Conservation (phyloP, 2,888 invertebrate genomes). For the Meteorus cinctellus region DNA sequence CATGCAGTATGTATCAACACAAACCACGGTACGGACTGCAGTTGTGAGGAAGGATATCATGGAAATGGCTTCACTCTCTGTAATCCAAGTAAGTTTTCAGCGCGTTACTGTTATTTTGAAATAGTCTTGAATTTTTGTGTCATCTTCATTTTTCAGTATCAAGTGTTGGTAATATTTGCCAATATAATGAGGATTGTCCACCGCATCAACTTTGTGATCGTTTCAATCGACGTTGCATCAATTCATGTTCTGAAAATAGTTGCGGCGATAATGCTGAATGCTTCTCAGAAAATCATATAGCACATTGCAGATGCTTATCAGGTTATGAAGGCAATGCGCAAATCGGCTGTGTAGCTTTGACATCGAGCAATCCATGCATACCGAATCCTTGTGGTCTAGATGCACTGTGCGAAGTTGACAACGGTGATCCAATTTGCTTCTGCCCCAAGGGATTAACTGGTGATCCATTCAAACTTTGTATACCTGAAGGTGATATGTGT, state of each 20-base stretch:
- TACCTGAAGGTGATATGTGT: constrained; percentile 89
- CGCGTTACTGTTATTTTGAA: neutral
- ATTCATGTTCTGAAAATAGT: constrained; percentile 84
- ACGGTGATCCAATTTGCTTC: constrained; percentile 90
- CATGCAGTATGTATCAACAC: constrained; percentile 91
- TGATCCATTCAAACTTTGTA: constrained; percentile 91
- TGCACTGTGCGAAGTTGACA: constrained; percentile 88
- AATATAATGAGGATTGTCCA: constrained; percentile 93
- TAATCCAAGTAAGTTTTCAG: constrained; percentile 79
- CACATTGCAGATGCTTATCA: constrained; percentile 86
- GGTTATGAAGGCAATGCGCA: constrained; percentile 88
- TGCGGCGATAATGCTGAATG: constrained; percentile 89
- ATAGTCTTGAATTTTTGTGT: neutral
- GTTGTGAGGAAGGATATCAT: constrained; percentile 88
- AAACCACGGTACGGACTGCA: constrained; percentile 90
- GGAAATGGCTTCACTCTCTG: constrained; percentile 91
- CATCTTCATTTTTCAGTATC: constrained; percentile 67
- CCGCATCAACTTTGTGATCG: constrained; percentile 90
- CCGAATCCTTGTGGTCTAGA: constrained; percentile 92
- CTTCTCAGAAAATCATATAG: constrained; percentile 85
- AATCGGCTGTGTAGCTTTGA: constrained; percentile 80
- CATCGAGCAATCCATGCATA: constrained; percentile 83
- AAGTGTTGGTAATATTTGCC: constrained; percentile 80
- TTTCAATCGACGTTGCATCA: constrained; percentile 87
- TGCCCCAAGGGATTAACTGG: constrained; percentile 93